phyloP scores from a whole-genome alignment of 2,888 invertebrate species.

The Eupelmus urozonus region DNA sequence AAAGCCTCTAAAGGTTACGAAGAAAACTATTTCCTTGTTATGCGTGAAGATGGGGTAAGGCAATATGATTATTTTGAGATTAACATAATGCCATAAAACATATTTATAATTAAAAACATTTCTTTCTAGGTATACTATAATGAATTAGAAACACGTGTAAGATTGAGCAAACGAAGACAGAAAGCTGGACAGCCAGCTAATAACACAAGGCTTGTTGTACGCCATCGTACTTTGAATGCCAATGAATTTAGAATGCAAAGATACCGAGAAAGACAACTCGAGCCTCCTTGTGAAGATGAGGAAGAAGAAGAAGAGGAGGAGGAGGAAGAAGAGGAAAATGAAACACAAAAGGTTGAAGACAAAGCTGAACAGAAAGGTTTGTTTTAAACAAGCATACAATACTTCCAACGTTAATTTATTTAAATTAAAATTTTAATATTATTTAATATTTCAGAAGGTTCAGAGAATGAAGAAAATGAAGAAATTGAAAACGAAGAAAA shows the following conservation, averaged over 20 bases:
- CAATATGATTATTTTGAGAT: constrained; percentile 67
- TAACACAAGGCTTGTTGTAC: constrained; percentile 91
- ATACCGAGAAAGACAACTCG: constrained; percentile 91
- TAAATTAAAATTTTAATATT: background rate
- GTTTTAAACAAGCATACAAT: background rate
- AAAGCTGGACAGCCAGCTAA: constrained; percentile 84
- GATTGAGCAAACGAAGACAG: constrained; percentile 94
- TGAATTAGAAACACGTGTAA: constrained; percentile 95
- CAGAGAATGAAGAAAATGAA: constrained; percentile 35
- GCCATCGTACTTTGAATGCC: constrained; percentile 67
- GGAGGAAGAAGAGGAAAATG: constrained; percentile 81
- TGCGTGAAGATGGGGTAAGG: constrained; percentile 87
- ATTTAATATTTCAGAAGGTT: constrained; percentile 23
- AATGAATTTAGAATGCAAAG: too few relatives aligned
- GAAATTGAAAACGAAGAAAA: constrained; percentile 75
- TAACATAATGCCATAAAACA: constrained; percentile 64
- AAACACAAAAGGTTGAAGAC: constrained; percentile 76
- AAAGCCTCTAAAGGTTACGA: constrained; percentile 96
- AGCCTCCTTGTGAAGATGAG: constrained; percentile 86
- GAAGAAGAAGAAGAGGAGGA: constrained; percentile 81
- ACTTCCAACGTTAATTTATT: background rate
- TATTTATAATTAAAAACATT: constrained; percentile 2
- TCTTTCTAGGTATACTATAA: constrained; percentile 87
- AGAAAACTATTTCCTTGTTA: constrained; percentile 97
- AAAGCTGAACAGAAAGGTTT: constrained; percentile 73